Percentiles rank a stretch among this genome's conserved stretches.
Evolutionary conservation across 2,888 invertebrate genomes (phyloP).

Genomic region (Sarcophaga variegata): DNA sequence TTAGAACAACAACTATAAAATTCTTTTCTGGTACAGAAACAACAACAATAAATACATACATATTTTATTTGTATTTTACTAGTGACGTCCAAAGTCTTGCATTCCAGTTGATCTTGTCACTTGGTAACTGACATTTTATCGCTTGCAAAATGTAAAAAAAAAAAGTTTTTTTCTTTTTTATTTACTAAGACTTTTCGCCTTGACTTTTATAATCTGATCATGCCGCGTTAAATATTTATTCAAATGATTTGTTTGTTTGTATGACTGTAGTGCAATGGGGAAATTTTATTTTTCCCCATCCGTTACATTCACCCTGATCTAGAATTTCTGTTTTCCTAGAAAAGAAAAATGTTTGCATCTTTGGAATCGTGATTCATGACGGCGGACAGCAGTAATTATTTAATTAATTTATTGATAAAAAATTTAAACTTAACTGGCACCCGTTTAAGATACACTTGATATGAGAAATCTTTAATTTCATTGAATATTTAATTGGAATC

Average conservation of each 20-base stretch:
- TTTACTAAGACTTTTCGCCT: neutral
- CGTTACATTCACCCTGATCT: neutral
- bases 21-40: constrained; percentile 26
- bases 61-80: neutral
- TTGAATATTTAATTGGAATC: too few species aligned
- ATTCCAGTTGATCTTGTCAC: neutral
- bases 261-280: neutral
- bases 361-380: neutral
- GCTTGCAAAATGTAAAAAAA: neutral
- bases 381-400: too few species aligned
- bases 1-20: constrained; percentile 25
- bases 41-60: neutral
- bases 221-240: neutral
- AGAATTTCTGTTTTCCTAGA: neutral
- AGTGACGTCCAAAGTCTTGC: neutral
- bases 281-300: neutral
- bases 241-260: neutral
- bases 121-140: neutral
- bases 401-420: too few species aligned
- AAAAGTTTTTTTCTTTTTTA: neutral
- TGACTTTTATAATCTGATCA: neutral
- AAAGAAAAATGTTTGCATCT: neutral
- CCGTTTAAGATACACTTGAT: too few species aligned
- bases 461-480: too few species aligned
- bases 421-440: too few species aligned